phyloP scores from a whole-genome alignment of 2,797 vertebrate genomes.

The Microctenopoma steveboyesi region DNA sequence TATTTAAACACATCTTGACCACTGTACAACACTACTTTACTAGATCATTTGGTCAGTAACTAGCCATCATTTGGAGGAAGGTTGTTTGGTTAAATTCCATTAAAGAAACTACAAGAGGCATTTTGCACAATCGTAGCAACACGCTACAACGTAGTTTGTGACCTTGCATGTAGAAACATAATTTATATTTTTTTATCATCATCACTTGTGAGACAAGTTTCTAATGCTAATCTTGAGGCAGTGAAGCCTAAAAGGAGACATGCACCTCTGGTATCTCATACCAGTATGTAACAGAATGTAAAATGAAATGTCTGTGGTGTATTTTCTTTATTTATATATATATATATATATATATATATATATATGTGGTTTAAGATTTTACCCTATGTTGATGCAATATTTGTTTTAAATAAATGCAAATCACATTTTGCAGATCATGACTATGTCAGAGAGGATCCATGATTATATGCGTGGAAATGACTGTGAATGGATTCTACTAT shows the following conservation, averaged over 20 bases:
- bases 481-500: background rate
- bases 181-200: background rate
- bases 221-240: background rate
- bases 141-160: background rate
- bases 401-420: constrained; percentile 63
- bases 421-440: constrained; percentile 22
- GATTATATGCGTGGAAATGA: background rate
- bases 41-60: background rate
- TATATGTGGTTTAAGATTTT: constrained; percentile 26
- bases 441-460: background rate
- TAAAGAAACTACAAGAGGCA: background rate
- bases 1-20: background rate
- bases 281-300: constrained; percentile 39
- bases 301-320: constrained; percentile 43
- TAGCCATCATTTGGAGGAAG: background rate
- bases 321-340: constrained; percentile 31
- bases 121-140: background rate
- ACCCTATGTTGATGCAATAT: constrained; percentile 27
- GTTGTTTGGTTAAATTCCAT: background rate
- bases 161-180: background rate
- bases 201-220: background rate
- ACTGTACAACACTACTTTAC: no score
- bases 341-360: background rate
- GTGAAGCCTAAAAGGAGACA: constrained; percentile 2
- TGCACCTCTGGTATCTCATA: constrained; percentile 9